Conservation (phyloP, 2,113 vertebrate species). For the Oreocharis arfaki region DNA sequence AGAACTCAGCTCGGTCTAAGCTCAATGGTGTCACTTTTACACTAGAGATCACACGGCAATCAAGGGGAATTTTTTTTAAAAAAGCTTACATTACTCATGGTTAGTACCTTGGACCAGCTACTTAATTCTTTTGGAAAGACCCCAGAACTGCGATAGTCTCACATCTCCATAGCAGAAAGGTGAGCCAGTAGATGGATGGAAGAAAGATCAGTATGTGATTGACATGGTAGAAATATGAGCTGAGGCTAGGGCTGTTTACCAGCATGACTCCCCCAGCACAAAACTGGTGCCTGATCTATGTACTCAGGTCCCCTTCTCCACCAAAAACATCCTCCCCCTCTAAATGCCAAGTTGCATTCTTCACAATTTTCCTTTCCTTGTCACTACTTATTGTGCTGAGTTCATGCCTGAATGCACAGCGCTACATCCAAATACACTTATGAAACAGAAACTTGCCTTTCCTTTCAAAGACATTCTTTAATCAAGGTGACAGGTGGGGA, state of each 20-base stretch:
- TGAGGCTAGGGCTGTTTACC: background rate
- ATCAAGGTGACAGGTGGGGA: background rate
- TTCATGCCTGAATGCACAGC: background rate
- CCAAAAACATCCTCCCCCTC: background rate
- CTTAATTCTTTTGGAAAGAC: background rate
- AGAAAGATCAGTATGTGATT: background rate
- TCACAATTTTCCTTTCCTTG: background rate
- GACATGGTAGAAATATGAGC: accelerated
- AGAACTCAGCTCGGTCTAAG: constrained; percentile 13
- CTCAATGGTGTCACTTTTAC: constrained; percentile 40
- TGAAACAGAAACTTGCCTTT: background rate
- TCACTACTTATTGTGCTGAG: background rate
- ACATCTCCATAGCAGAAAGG: background rate
- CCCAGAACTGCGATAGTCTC: background rate
- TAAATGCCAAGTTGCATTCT: background rate
- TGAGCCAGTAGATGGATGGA: background rate
- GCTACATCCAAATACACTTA: background rate
- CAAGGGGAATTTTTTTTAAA: background rate
- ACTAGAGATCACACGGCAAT: background rate
- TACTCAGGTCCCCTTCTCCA: background rate
- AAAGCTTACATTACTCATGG: background rate
- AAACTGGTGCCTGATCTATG: background rate
- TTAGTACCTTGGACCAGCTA: background rate
- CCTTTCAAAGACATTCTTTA: background rate
- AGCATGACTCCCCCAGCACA: background rate